Conservation (phyloP, 2,113 vertebrate genomes). For the Alces alces region DNA sequence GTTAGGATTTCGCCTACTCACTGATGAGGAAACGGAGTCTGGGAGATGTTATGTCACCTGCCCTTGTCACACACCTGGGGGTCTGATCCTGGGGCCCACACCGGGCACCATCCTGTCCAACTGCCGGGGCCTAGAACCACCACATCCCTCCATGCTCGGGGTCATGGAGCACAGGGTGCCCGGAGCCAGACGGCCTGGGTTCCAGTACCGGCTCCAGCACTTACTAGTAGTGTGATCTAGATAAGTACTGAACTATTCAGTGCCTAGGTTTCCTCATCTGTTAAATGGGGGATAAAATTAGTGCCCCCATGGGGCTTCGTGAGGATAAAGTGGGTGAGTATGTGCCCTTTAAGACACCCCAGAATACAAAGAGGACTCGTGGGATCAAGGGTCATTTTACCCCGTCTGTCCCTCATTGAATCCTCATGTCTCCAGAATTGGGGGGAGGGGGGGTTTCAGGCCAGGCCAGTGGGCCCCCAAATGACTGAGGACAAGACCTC, state of each 20-base stretch:
- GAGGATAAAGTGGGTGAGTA: neutral
- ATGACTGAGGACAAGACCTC: conserved; percentile 35
- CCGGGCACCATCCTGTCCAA: neutral
- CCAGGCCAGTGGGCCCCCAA: neutral
- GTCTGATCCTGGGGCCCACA: neutral
- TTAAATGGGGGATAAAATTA: neutral
- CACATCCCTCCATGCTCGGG: too few species aligned
- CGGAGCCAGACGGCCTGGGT: neutral
- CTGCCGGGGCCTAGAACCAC: neutral
- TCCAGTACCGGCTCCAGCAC: neutral
- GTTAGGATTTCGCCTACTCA: neutral
- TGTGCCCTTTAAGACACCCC: neutral
- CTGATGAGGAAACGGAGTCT: neutral
- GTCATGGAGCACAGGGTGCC: accelerated
- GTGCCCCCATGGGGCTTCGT: neutral
- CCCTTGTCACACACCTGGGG: neutral
- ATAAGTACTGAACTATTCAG: neutral
- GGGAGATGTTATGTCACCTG: too few species aligned
- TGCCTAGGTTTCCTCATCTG: neutral
- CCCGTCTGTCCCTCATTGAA: neutral
- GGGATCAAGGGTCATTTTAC: accelerated
- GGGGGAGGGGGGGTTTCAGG: neutral
- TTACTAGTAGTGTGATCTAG: neutral
- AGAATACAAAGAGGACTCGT: neutral
- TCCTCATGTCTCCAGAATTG: neutral